Conservation (phyloP, 2,797 vertebrate species). For the Falco novaeseelandiae region DNA sequence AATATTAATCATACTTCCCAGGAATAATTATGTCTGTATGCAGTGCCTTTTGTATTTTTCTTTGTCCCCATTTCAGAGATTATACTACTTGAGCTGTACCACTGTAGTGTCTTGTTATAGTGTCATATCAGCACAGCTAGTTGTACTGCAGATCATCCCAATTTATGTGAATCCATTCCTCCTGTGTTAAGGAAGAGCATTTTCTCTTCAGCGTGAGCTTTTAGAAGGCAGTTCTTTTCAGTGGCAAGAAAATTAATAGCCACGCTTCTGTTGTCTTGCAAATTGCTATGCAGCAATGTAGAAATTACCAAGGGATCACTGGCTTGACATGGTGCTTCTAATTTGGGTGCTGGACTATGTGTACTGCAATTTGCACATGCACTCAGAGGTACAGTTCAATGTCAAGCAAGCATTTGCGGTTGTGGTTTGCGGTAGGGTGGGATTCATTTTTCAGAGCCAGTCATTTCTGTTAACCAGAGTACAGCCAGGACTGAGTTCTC, state of each 20-base stretch:
- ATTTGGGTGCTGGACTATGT: background rate
- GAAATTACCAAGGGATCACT: background rate
- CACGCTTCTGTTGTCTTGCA: background rate
- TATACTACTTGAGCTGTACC: background rate
- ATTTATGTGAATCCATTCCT: background rate
- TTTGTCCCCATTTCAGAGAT: background rate
- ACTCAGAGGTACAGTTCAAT: background rate
- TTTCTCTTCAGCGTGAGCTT: background rate
- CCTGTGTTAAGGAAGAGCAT: background rate
- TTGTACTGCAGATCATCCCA: background rate
- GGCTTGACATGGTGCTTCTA: background rate
- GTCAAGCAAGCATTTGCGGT: background rate
- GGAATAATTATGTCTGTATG: background rate
- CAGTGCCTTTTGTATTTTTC: background rate
- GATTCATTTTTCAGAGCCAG: background rate
- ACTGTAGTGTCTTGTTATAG: background rate
- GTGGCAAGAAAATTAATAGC: background rate
- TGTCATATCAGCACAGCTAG: background rate
- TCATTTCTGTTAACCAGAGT: background rate
- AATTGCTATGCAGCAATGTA: background rate
- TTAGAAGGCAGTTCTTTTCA: background rate
- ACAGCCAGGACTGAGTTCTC: background rate
- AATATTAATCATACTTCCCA: background rate
- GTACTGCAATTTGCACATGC: background rate
- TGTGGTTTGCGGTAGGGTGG: background rate